These are phyloP conservation scores for Holacanthella duospinosa DNA, from an alignment of 2,888 invertebrate genomes.

Conservation along the genomic window DNA sequence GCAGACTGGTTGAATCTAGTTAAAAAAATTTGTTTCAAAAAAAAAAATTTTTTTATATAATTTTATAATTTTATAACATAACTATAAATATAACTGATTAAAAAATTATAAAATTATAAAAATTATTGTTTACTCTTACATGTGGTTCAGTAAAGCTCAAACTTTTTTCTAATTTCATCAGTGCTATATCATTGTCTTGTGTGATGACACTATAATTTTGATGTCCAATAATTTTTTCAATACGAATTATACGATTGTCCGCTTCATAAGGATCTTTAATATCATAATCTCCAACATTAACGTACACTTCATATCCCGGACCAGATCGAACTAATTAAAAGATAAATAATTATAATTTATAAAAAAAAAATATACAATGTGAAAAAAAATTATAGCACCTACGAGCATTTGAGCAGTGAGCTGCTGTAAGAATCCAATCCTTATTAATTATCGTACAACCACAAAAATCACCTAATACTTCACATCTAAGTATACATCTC, in stretches of 20 bases:
- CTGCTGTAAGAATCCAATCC: not conserved
- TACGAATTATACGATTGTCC: too few relatives aligned
- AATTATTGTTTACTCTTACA: too few relatives aligned
- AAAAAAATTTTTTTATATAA: too few relatives aligned
- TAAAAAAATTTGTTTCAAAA: too few relatives aligned
- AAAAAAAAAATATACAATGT: not conserved
- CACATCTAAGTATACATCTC: not conserved
- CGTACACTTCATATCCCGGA: not conserved
- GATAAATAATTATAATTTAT: not conserved
- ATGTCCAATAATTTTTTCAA: too few relatives aligned
- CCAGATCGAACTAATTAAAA: not conserved
- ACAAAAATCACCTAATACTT: not conserved
- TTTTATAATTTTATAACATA: too few relatives aligned
- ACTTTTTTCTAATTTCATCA: not conserved
- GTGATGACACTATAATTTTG: not conserved
- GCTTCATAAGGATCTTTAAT: too few relatives aligned
- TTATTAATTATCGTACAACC: not conserved
- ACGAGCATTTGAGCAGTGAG: not conserved
- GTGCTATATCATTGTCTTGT: not conserved
- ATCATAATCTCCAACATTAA: not conserved
- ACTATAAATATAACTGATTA: too few relatives aligned
- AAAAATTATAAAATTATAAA: too few relatives aligned
- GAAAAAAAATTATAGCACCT: not conserved
- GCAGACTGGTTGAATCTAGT: not conserved
- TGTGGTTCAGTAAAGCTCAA: not conserved